A percentile compares a stretch with the other conserved stretches of the same genome.
Conservation (phyloP, 1,140 invertebrate species). For the Heliconius hewitsoni region DNA sequence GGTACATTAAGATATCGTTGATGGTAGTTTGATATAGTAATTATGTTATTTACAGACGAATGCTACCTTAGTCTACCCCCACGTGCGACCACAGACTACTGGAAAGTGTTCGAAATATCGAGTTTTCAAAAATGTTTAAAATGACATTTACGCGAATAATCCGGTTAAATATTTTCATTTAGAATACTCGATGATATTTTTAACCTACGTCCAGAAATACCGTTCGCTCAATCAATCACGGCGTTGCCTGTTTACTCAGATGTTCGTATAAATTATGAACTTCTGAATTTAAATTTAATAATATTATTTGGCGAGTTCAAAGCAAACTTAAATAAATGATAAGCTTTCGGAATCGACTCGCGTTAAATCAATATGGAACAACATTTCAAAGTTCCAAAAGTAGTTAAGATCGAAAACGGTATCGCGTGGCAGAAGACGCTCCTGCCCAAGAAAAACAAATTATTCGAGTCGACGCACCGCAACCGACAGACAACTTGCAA, state of each 20-base stretch:
- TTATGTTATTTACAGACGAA: too few species aligned
- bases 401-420: conserved; percentile 26
- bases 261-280: not conserved
- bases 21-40: too few species aligned
- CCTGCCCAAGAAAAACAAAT: conserved; percentile 23
- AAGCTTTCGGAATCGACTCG: conserved; percentile 1
- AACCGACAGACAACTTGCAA: conserved; percentile 16
- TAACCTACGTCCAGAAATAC: not conserved
- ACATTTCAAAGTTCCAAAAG: conserved; percentile 17
- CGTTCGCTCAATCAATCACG: not conserved
- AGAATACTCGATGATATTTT: too few species aligned
- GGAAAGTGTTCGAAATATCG: too few species aligned
- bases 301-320: not conserved
- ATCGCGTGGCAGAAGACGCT: conserved; percentile 17
- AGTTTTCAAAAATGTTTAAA: too few species aligned
- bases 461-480: conserved; percentile 21
- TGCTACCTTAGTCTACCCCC: too few species aligned
- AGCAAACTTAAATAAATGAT: not conserved
- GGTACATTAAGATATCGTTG: too few species aligned
- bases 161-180: too few species aligned
- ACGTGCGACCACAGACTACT: too few species aligned
- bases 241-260: not conserved
- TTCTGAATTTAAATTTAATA: conserved; percentile 3
- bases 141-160: too few species aligned
- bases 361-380: conserved; percentile 11